A percentile compares a stretch with the other conserved stretches of the same genome.
phyloP scores from a whole-genome alignment of 2,113 vertebrate genomes.

The Oreocharis arfaki region DNA sequence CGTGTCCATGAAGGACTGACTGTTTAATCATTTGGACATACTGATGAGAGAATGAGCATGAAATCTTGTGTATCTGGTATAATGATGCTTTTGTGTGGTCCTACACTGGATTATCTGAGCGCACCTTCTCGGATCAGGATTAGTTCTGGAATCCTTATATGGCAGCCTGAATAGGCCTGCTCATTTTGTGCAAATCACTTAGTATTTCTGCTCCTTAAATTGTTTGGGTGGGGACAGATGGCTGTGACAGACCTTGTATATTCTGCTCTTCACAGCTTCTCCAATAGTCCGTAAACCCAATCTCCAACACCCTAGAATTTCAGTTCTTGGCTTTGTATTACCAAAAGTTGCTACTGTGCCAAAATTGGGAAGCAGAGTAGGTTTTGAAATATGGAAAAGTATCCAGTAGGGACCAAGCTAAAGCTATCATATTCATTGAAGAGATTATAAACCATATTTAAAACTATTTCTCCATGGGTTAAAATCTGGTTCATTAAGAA shows the following conservation, averaged over 20 bases:
- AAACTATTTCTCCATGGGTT: neutral
- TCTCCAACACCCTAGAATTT: conserved; percentile 25
- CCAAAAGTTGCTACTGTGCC: conserved; percentile 27
- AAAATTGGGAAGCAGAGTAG: neutral
- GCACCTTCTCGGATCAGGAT: neutral
- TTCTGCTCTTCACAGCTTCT: conserved; percentile 53
- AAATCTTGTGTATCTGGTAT: neutral
- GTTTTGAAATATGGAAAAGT: conserved; percentile 22
- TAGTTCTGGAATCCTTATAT: neutral
- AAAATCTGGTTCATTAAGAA: neutral
- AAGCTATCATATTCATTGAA: neutral
- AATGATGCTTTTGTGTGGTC: neutral
- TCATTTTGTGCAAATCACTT: conserved; percentile 15
- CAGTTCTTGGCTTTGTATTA: conserved; percentile 53
- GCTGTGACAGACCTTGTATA: conserved; percentile 53
- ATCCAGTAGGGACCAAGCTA: conserved; percentile 2
- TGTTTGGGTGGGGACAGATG: conserved; percentile 49
- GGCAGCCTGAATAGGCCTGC: neutral
- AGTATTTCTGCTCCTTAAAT: conserved; percentile 9
- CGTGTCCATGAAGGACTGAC: neutral
- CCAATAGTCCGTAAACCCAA: conserved; percentile 47
- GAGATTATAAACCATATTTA: conserved; percentile 35
- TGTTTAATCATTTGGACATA: neutral
- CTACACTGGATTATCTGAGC: neutral
- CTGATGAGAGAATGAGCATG: neutral